Percentiles rank a stretch among this genome's conserved stretches.
Evolutionary conservation across 1,140 invertebrate genomes (phyloP).

Genomic region (Lepidurus apus): DNA sequence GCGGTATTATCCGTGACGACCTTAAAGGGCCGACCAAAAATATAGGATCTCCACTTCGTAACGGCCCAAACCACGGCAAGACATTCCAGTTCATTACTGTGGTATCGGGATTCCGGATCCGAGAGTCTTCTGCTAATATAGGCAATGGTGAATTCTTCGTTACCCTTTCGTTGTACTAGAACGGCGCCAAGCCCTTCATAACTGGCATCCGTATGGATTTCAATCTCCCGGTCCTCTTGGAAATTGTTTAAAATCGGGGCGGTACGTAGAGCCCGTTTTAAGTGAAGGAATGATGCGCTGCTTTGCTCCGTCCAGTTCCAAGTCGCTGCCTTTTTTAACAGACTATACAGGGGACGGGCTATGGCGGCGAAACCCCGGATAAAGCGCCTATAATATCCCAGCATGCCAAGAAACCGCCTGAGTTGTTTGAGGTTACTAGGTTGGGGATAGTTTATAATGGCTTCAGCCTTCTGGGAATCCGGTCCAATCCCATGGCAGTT

Average conservation of each 20-base stretch:
- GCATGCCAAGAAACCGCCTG: slow-evolving; percentile 46
- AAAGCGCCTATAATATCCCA: slow-evolving; percentile 45
- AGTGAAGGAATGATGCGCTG: background rate
- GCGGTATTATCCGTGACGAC: slow-evolving; percentile 46
- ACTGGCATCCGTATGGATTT: slow-evolving; percentile 12
- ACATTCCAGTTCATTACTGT: slow-evolving; percentile 45
- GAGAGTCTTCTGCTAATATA: slow-evolving; percentile 45
- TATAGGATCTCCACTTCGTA: slow-evolving; percentile 41
- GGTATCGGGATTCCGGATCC: slow-evolving; percentile 43
- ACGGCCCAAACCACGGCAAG: slow-evolving; percentile 45
- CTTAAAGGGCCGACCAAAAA: slow-evolving; percentile 43
- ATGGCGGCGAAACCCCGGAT: slow-evolving; percentile 42
- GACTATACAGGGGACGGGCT: slow-evolving; percentile 38
- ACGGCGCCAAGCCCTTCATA: slow-evolving; percentile 42
- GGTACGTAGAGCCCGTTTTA: background rate
- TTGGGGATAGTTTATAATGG: slow-evolving; percentile 33
- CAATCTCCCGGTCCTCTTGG: slow-evolving; percentile 42
- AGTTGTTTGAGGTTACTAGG: slow-evolving; percentile 42
- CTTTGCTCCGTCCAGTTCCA: slow-evolving; percentile 36
- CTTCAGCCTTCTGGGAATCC: too few relatives aligned
- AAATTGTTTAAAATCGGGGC: background rate
- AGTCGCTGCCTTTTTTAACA: slow-evolving; percentile 37
- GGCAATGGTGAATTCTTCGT: slow-evolving; percentile 43
- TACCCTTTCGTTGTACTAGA: slow-evolving; percentile 40
- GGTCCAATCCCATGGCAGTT: too few relatives aligned